Evolutionary conservation across 2,888 invertebrate genomes (phyloP).

Genomic region (Synergus gifuensis): DNA sequence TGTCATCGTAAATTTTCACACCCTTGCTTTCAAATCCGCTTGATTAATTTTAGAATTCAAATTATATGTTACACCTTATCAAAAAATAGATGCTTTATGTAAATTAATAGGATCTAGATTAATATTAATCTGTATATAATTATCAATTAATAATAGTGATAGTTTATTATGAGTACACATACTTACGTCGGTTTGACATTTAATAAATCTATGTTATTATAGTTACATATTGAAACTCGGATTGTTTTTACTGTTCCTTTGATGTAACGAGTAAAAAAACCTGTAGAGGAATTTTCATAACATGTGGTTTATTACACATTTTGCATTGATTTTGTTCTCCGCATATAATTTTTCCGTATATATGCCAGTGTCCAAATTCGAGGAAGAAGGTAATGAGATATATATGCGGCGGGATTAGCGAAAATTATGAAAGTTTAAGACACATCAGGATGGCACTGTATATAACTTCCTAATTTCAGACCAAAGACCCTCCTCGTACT

Average conservation of each 20-base stretch:
- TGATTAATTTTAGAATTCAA: background rate
- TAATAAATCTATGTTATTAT: too few relatives aligned
- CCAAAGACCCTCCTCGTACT: constrained; percentile 9
- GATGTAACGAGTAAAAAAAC: too few relatives aligned
- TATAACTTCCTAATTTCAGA: constrained; percentile 16
- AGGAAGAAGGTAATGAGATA: background rate
- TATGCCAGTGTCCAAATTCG: background rate
- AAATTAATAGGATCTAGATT: background rate
- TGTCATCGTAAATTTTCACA: constrained; percentile 25
- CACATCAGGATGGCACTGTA: background rate
- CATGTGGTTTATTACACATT: background rate
- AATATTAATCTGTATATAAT: background rate
- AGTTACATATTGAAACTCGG: too few relatives aligned
- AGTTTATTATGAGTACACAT: too few relatives aligned
- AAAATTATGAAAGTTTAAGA: background rate
- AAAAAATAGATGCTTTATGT: background rate
- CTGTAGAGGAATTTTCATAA: too few relatives aligned
- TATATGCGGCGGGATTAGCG: constrained; percentile 6
- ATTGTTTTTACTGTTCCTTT: too few relatives aligned
- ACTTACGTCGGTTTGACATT: too few relatives aligned
- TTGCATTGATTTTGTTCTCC: background rate
- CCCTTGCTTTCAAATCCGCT: background rate
- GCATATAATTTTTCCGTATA: constrained; percentile 16
- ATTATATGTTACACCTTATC: background rate
- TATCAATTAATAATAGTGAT: too few relatives aligned